Evolutionary conservation across 2,797 vertebrate species (phyloP).

Genomic region (Enteromius viviparus): DNA sequence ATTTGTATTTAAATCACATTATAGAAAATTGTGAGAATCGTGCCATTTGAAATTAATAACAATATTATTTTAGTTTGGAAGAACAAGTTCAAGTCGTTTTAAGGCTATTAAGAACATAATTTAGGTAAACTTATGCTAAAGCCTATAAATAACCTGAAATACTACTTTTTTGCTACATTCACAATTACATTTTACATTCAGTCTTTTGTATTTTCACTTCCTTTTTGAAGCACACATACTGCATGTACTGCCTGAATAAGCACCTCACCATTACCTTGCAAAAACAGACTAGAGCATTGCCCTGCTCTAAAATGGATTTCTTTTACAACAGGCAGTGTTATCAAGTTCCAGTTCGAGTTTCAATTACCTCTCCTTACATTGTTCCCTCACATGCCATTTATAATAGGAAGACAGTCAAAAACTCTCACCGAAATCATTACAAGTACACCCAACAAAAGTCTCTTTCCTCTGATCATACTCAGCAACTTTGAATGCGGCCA

Average conservation of each 20-base stretch:
- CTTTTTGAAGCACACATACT: background rate
- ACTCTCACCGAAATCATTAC: background rate
- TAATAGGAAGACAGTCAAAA: background rate
- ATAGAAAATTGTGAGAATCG: background rate
- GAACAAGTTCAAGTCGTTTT: constrained; percentile 19
- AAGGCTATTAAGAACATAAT: constrained; percentile 19
- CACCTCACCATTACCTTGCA: background rate
- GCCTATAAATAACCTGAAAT: constrained; percentile 25
- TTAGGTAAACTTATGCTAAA: background rate
- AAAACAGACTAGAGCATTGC: constrained; percentile 1
- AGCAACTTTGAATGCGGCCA: background rate
- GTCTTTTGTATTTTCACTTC: background rate
- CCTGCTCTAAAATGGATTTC: constrained; percentile 4
- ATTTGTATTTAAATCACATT: constrained; percentile 1
- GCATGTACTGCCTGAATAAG: constrained; percentile 3
- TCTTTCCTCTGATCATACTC: background rate
- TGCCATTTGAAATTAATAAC: constrained; percentile 8
- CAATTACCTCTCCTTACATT: background rate
- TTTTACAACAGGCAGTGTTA: constrained; percentile 18
- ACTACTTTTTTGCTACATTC: constrained; percentile 23
- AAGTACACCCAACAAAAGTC: background rate
- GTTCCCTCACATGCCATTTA: background rate
- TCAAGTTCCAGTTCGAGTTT: constrained; percentile 22
- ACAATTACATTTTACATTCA: constrained; percentile 28
- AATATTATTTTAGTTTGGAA: constrained; percentile 19